Percentiles rank a stretch among this genome's conserved stretches.
Conservation (phyloP, 2,797 vertebrate species). For the Cyclopterus lumpus region DNA sequence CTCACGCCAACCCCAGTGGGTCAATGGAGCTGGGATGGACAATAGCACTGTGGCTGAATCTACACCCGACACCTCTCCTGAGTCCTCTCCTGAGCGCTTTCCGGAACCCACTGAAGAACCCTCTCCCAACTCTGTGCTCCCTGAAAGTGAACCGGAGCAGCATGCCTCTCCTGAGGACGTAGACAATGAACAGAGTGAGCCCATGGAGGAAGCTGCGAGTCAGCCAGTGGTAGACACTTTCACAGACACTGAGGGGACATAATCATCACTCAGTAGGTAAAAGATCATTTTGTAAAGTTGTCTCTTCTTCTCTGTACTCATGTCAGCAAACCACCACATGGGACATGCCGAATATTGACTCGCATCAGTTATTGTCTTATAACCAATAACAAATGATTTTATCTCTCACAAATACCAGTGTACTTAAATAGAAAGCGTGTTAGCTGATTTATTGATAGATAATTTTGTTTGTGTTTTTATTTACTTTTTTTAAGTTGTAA, state of each 20-base stretch:
- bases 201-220: conserved; percentile 94
- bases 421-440: conserved; percentile 95
- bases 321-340: conserved; percentile 90
- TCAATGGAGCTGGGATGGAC: conserved; percentile 90
- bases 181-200: conserved; percentile 94
- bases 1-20: conserved; percentile 80
- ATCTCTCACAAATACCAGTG: conserved; percentile 94
- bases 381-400: conserved; percentile 90
- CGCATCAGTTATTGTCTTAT: conserved; percentile 89
- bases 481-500: conserved; percentile 85
- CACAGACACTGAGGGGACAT: conserved; percentile 99
- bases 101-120: conserved; percentile 49
- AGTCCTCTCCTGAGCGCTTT: conserved; percentile 57
- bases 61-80: conserved; percentile 63
- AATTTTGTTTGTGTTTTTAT: conserved; percentile 88
- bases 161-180: conserved; percentile 87
- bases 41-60: conserved; percentile 79
- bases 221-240: conserved; percentile 98
- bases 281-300: conserved; percentile 99
- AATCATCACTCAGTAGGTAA: conserved; percentile 99
- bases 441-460: conserved; percentile 93
- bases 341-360: conserved; percentile 89
- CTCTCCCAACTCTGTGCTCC: conserved; percentile 47
- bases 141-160: conserved; percentile 64
- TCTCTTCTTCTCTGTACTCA: conserved; percentile 96